Conservation (phyloP, 2,888 invertebrate species). For the Pseudoips prasinana region DNA sequence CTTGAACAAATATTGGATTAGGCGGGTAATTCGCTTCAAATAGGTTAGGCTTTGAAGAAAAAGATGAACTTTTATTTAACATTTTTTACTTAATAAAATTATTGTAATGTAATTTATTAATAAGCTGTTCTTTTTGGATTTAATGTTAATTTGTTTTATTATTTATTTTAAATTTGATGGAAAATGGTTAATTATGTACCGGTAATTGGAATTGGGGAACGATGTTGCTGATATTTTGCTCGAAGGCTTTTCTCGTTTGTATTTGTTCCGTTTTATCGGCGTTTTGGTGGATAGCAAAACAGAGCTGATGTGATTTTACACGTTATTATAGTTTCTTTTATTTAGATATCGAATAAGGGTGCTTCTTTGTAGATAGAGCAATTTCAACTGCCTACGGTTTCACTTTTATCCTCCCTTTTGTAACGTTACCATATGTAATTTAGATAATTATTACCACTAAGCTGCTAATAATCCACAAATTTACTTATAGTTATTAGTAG, state of each 20-base stretch:
- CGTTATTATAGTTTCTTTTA: too few relatives aligned
- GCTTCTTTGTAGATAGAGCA: too few relatives aligned
- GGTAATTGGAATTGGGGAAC: not conserved
- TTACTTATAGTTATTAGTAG: too few relatives aligned
- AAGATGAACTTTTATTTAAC: slow-evolving; percentile 50
- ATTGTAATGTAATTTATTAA: slow-evolving; percentile 28
- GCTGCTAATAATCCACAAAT: too few relatives aligned
- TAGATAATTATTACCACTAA: too few relatives aligned
- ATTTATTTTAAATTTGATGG: slow-evolving; percentile 7
- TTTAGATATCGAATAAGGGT: too few relatives aligned
- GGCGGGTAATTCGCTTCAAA: slow-evolving; percentile 66
- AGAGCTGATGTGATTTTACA: too few relatives aligned
- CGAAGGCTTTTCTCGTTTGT: slow-evolving; percentile 19
- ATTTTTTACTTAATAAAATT: slow-evolving; percentile 29
- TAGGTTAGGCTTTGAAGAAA: slow-evolving; percentile 64
- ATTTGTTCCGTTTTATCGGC: slow-evolving; percentile 11
- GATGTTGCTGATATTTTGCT: not conserved
- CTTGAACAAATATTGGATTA: slow-evolving; percentile 75
- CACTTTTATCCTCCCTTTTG: too few relatives aligned
- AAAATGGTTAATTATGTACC: slow-evolving; percentile 17
- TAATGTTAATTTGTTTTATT: slow-evolving; percentile 15
- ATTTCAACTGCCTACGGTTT: too few relatives aligned
- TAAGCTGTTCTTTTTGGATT: slow-evolving; percentile 26
- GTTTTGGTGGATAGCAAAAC: slow-evolving; percentile 1
- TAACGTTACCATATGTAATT: too few relatives aligned